A percentile compares a stretch with the other conserved stretches of the same genome.
Evolutionary conservation across 1,140 invertebrate genomes (phyloP).

Genomic region (Drosophila santomea): DNA sequence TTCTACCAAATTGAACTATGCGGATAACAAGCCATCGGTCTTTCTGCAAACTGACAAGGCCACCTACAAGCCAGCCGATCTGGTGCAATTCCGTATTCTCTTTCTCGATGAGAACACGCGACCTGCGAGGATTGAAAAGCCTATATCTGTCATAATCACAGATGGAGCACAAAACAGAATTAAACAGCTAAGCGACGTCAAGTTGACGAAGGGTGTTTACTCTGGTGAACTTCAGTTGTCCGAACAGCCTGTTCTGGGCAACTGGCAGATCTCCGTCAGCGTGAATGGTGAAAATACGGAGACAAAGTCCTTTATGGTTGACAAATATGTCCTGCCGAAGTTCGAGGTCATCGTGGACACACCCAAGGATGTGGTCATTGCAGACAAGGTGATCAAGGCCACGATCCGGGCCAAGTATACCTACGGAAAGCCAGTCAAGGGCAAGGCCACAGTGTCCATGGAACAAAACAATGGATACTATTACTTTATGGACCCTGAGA

Average conservation of each 20-base stretch:
- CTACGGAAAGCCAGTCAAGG: conserved; percentile 91
- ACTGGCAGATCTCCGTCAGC: conserved; percentile 92
- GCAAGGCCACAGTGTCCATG: conserved; percentile 89
- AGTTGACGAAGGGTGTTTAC: conserved; percentile 91
- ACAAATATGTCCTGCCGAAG: conserved; percentile 96
- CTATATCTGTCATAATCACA: conserved; percentile 53
- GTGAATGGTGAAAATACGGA: conserved; percentile 37
- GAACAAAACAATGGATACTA: conserved; percentile 84
- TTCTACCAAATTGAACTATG: conserved; percentile 89
- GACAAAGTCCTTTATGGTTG: conserved; percentile 84
- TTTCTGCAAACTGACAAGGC: conserved; percentile 98
- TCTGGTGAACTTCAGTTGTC: conserved; percentile 92
- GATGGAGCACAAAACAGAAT: conserved; percentile 85
- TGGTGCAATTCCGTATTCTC: conserved; percentile 94
- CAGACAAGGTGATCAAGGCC: conserved; percentile 90
- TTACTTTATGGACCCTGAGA: too few relatives aligned
- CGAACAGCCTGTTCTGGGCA: conserved; percentile 94
- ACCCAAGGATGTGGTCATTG: conserved; percentile 92
- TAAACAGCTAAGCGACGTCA: conserved; percentile 90
- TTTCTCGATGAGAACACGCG: conserved; percentile 91
- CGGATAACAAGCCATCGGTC: conserved; percentile 94
- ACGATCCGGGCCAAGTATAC: conserved; percentile 91
- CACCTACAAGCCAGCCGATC: conserved; percentile 95
- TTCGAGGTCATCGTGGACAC: conserved; percentile 94
- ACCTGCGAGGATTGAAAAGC: conserved; percentile 85